Conservation (phyloP, 2,888 invertebrate genomes). For the Spatulosminthurus flaviceps region DNA sequence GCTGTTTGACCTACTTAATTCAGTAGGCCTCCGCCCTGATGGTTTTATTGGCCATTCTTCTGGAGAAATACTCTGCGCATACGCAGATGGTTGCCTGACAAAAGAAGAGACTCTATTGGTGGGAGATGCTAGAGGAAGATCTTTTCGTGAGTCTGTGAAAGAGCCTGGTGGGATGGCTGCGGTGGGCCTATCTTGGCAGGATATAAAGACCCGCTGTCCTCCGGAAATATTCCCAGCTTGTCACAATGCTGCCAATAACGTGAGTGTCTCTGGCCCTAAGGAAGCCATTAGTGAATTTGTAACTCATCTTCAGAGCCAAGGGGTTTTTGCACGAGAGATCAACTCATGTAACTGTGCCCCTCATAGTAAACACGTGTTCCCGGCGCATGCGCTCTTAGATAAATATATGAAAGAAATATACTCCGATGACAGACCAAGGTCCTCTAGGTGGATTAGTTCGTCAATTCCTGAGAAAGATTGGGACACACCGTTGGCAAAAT, state of each 20-base stretch:
- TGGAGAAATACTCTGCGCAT: slow-evolving; percentile 92
- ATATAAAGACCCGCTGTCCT: slow-evolving; percentile 78
- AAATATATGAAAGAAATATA: slow-evolving; percentile 37
- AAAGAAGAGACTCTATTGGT: slow-evolving; percentile 92
- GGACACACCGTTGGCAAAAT: slow-evolving; percentile 73
- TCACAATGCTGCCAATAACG: slow-evolving; percentile 92
- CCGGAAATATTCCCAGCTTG: slow-evolving; percentile 87
- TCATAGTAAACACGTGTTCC: slow-evolving; percentile 68
- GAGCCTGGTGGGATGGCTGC: slow-evolving; percentile 68
- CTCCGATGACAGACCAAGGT: slow-evolving; percentile 68
- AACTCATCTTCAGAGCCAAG: slow-evolving; percentile 74
- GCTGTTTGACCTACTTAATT: slow-evolving; percentile 83
- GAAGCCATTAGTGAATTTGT: slow-evolving; percentile 76
- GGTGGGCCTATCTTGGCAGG: slow-evolving; percentile 68
- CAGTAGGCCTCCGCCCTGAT: slow-evolving; percentile 82
- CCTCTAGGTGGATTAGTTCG: slow-evolving; percentile 84
- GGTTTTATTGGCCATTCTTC: slow-evolving; percentile 97
- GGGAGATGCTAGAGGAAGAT: slow-evolving; percentile 65
- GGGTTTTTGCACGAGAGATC: slow-evolving; percentile 83
- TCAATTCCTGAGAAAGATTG: slow-evolving; percentile 80
- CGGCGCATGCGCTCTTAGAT: neutral
- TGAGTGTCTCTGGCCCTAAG: slow-evolving; percentile 90
- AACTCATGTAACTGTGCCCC: slow-evolving; percentile 89
- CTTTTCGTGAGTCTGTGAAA: slow-evolving; percentile 64
- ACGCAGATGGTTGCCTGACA: slow-evolving; percentile 94